These are phyloP conservation scores for Rostratula benghalensis DNA, from an alignment of 2,113 vertebrate genomes.

Conservation along the genomic window DNA sequence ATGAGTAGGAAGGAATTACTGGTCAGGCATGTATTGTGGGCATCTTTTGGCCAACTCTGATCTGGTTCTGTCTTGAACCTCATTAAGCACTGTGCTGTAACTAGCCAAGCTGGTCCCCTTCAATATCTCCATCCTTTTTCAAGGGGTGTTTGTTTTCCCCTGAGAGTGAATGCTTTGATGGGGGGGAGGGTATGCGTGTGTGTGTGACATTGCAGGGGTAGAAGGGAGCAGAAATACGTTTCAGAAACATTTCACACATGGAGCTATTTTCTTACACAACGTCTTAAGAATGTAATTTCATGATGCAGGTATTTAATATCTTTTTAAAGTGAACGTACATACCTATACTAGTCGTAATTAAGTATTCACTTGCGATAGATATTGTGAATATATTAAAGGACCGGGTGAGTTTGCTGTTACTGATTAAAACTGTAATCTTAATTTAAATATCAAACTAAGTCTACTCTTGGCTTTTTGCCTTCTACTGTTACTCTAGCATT, in stretches of 20 bases:
- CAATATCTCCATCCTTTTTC: slow-evolving; percentile 63
- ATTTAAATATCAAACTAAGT: slow-evolving; percentile 76
- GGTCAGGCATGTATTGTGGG: slow-evolving; percentile 53
- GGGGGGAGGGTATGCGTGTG: background rate
- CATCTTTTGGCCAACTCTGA: slow-evolving; percentile 76
- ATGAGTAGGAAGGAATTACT: slow-evolving; percentile 32
- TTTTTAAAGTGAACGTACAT: slow-evolving; percentile 74
- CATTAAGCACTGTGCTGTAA: slow-evolving; percentile 81
- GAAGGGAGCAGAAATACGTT: slow-evolving; percentile 68
- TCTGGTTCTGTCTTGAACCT: slow-evolving; percentile 80
- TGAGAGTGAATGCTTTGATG: slow-evolving; percentile 67
- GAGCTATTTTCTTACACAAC: slow-evolving; percentile 81
- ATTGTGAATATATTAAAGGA: slow-evolving; percentile 68
- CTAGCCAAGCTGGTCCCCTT: slow-evolving; percentile 66
- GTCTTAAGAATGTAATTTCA: slow-evolving; percentile 81
- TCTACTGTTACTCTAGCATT: slow-evolving; percentile 71
- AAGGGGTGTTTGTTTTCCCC: slow-evolving; percentile 49
- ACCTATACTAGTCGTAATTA: slow-evolving; percentile 67
- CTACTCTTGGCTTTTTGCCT: slow-evolving; percentile 72
- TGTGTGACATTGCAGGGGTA: background rate
- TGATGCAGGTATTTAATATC: slow-evolving; percentile 79
- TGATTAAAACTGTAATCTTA: slow-evolving; percentile 61
- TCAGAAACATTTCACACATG: slow-evolving; percentile 79
- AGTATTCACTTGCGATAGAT: slow-evolving; percentile 70
- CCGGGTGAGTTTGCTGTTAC: slow-evolving; percentile 64